Evolutionary conservation across 2,113 vertebrate genomes (phyloP).

Genomic region (Coptodon bakossiorum): DNA sequence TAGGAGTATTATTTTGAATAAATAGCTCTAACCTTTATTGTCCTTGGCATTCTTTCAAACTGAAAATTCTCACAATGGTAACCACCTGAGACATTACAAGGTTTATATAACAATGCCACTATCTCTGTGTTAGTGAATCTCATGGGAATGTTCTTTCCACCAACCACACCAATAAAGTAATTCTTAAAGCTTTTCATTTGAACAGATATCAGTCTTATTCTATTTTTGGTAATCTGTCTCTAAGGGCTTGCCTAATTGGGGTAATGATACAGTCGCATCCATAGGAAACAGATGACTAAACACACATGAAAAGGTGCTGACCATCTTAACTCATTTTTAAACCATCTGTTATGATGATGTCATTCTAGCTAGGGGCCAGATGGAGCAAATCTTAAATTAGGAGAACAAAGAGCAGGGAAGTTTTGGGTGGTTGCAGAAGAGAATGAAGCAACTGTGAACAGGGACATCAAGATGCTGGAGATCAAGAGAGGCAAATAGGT

Average conservation of each 20-base stretch:
- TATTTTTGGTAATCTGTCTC: neutral
- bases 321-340: neutral
- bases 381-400: neutral
- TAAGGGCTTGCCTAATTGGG: neutral
- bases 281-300: neutral
- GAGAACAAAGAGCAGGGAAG: neutral
- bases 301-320: neutral
- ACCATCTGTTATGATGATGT: neutral
- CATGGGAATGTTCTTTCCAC: neutral
- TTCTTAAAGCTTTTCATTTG: neutral
- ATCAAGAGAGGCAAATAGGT: neutral
- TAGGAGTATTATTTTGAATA: constrained; percentile 17
- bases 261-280: neutral
- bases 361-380: neutral
- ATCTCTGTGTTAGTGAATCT: constrained; percentile 24
- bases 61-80: constrained; percentile 13
- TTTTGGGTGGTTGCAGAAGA: neutral
- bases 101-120: constrained; percentile 32
- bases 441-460: neutral
- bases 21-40: constrained; percentile 38
- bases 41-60: constrained; percentile 36
- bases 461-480: neutral
- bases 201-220: neutral
- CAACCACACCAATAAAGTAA: neutral
- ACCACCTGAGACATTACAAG: constrained; percentile 32